Percentiles rank a stretch among this genome's conserved stretches.
Evolutionary conservation across 2,888 invertebrate genomes (phyloP).

Genomic region (Tetragonisca angustula): DNA sequence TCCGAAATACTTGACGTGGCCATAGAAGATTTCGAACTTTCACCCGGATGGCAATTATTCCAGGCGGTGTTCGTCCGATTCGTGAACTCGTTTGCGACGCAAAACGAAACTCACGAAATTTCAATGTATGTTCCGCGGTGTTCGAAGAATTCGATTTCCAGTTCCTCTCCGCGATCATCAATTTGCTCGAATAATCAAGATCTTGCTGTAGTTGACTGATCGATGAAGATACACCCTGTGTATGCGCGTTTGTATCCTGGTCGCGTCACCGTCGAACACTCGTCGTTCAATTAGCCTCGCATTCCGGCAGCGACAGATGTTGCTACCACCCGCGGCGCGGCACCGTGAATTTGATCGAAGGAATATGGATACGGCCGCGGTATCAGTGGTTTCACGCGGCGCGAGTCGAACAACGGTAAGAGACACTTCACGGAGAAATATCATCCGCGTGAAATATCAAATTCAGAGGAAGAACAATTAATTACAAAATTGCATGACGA

Average conservation of each 20-base stretch:
- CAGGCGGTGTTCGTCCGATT: neutral
- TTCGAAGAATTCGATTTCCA: neutral
- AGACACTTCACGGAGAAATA: neutral
- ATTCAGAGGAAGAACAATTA: slow-evolving; percentile 57
- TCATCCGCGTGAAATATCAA: slow-evolving; percentile 52
- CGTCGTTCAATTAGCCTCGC: slow-evolving; percentile 76
- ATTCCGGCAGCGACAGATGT: slow-evolving; percentile 72
- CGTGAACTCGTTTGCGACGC: neutral
- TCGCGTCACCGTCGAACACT: slow-evolving; percentile 61
- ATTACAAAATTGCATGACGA: slow-evolving; percentile 58
- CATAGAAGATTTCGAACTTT: neutral
- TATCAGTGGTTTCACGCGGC: slow-evolving; percentile 67
- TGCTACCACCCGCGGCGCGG: slow-evolving; percentile 71
- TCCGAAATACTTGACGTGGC: neutral
- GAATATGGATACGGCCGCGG: slow-evolving; percentile 61
- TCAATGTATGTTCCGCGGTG: too few species aligned
- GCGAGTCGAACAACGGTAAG: slow-evolving; percentile 36
- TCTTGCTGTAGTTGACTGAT: neutral
- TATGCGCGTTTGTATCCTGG: slow-evolving; percentile 32
- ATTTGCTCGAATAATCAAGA: neutral
- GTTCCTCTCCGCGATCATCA: neutral
- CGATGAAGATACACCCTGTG: slow-evolving; percentile 11
- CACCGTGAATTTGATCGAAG: slow-evolving; percentile 75
- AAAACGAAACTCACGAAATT: too few species aligned
- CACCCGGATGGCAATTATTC: neutral